Base-by-base conservation (phyloP, 2,797 vertebrate genomes). In the Tapera naevia region DNA sequence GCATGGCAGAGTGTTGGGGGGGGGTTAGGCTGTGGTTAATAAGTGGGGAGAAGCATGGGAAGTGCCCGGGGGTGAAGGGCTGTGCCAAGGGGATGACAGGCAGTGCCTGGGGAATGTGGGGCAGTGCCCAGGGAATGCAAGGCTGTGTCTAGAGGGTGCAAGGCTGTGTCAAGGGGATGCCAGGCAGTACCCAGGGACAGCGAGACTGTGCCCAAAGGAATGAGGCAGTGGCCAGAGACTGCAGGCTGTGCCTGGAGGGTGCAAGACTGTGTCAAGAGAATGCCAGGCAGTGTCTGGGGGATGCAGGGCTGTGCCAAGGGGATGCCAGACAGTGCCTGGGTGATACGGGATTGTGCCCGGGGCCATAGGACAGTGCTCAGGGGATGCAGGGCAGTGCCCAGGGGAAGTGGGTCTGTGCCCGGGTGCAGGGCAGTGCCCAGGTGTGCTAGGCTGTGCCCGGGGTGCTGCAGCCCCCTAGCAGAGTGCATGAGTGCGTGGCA, bases 1-100 rank as follows among this genome's bases (percentile, higher is more conserved):
- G 97, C 96, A 82, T 95, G 97, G 97, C 96, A 81, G 65, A 93
- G 93, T 45, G 78, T 91, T 60, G 35, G 57, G 95, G 57, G 95
- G 23, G 45, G 57, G 8, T 11, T 19, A 2, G 37, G 12, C 22
- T 11, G 39, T 75, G 51, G 7, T 87, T 94, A 71, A 45, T 23
- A 76, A 91, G 65, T 91, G 90, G 25, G 57, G 13, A 32, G 82
- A 51, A 61, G 11, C 30, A 4, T 5, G 10, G 51, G 61, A 27
- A 19, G 30, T 11, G 48, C 48, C 16, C 3, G n/a, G n/a, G n/a
- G n/a, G 9, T 22, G 27, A 19, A 17, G 53, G 18, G 32, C 11
- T 43, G 35, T 7, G 53, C 39, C n/a, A 7, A 4, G 15, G 33
- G 9, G 16, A 4, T 39, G 22, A 39, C 13, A 2, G 39, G 39